These are phyloP conservation scores for Phalacrocorax aristotelis DNA, from an alignment of 2,113 vertebrate species.

Conservation along the genomic window DNA sequence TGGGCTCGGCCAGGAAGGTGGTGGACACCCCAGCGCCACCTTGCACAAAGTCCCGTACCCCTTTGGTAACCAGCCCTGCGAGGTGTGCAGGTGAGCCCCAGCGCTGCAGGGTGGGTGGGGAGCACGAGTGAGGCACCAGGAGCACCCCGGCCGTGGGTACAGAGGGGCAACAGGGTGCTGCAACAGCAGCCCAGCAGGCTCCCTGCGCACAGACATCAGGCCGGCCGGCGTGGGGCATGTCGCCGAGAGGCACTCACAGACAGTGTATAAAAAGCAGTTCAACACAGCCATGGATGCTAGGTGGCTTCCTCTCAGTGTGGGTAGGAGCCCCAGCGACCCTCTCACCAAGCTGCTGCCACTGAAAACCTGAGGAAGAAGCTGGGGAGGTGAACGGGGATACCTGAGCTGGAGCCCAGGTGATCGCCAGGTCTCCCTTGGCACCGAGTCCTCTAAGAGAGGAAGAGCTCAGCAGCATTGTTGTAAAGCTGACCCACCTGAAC, in stretches of 20 bases:
- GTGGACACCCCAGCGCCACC: no score
- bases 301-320: not conserved
- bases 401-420: not conserved
- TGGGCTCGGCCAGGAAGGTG: not conserved
- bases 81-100: not conserved
- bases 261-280: not conserved
- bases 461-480: not conserved
- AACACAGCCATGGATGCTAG: not conserved
- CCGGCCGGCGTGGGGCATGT: not conserved
- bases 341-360: not conserved
- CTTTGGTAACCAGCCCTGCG: fast-evolving
- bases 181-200: not conserved
- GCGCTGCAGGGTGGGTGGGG: fast-evolving
- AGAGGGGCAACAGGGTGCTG: fast-evolving
- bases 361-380: not conserved
- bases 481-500: not conserved
- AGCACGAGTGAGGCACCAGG: not conserved
- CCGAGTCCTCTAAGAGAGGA: not conserved
- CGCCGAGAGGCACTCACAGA: no score
- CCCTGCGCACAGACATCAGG: not conserved
- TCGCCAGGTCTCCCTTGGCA: not conserved
- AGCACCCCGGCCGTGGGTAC: not conserved
- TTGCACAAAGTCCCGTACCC: fast-evolving
- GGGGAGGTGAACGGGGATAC: not conserved
- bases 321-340: not conserved